Evolutionary conservation across 2,113 vertebrate genomes (phyloP), one percentile per base, ranked within the genome.

Genomic region (Mungos mungo): DNA sequence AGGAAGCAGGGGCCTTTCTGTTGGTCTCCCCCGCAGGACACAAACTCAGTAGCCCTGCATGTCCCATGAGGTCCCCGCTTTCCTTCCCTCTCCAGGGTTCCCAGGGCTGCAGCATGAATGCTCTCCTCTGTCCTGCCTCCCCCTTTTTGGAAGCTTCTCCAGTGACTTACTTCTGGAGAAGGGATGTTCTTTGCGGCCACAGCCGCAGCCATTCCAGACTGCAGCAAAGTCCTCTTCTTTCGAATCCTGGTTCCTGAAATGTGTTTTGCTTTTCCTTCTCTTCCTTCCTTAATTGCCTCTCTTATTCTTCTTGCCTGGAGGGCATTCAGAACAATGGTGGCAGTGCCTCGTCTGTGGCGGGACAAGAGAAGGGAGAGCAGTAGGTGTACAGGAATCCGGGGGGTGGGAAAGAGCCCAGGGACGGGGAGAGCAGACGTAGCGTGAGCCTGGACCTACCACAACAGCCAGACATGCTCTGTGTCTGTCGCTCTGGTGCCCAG

Each of bases 331-430:
- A 3, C 25, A 19, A 0, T 45, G 41, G 76, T 60, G 74, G 23
- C 35, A 45, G 23, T 18, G 79, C 33, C 41, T 41, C 5, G 41
- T 89, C 80, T 31, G n/a, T 65, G 69, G 41, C 63, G 52, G 88
- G 45, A 71, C 50, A 35, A 57, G 60, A 76, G 65, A 50, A 27
- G 63, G 19, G 6, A 7, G 54, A 74, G 89, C 29, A 76, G 74
- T 1, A 1, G 52, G 8, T 52, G 31, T 31, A 69, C 54, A 33
- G 18, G 0, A 41, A 0, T 0, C 8, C n/a, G 25, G 63, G 63
- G 41, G 41, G 41, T 38, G 57, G 19, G 74, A 63, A 54, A n/a
- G 0, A 84, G 84, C 72, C 93, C 29, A 80, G 74, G 45, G 84
- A n/a, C 69, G 35, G 60, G 35, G 15, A 81, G 38, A 54, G 84